A percentile compares a stretch with the other conserved stretches of the same genome.
Conservation (phyloP, 2,888 invertebrate species). For the Sturmia bella region DNA sequence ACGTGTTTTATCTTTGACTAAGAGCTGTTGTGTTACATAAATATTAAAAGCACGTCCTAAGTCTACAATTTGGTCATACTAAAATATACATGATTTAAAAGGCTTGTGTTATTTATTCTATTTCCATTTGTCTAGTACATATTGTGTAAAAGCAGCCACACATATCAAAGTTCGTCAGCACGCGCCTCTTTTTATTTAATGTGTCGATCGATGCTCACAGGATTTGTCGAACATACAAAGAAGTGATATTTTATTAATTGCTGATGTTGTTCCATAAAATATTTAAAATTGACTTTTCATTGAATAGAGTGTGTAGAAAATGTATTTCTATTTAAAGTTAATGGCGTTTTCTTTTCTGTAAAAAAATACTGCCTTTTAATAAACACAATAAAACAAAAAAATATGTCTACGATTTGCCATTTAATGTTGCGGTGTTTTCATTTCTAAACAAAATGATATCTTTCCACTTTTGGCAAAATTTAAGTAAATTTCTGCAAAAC, state of each 20-base stretch:
- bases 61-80: constrained; percentile 71
- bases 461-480: too few relatives aligned
- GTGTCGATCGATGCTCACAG: constrained; percentile 56
- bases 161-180: constrained; percentile 51
- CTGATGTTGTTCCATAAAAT: not conserved
- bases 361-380: too few relatives aligned
- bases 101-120: constrained; percentile 23
- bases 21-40: constrained; percentile 73
- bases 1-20: constrained; percentile 78
- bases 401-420: too few relatives aligned
- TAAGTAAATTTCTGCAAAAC: too few relatives aligned
- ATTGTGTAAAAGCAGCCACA: constrained; percentile 37
- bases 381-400: too few relatives aligned
- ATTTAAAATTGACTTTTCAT: not conserved
- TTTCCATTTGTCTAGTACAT: constrained; percentile 23
- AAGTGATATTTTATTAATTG: not conserved
- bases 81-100: constrained; percentile 57
- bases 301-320: too few relatives aligned
- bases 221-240: constrained; percentile 22
- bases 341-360: too few relatives aligned
- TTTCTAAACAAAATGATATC: too few relatives aligned
- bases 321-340: too few relatives aligned
- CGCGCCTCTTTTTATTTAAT: constrained; percentile 47
- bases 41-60: constrained; percentile 80
- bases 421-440: too few relatives aligned